phyloP scores from a whole-genome alignment of 2,113 vertebrate genomes.

The Panthera tigris region DNA sequence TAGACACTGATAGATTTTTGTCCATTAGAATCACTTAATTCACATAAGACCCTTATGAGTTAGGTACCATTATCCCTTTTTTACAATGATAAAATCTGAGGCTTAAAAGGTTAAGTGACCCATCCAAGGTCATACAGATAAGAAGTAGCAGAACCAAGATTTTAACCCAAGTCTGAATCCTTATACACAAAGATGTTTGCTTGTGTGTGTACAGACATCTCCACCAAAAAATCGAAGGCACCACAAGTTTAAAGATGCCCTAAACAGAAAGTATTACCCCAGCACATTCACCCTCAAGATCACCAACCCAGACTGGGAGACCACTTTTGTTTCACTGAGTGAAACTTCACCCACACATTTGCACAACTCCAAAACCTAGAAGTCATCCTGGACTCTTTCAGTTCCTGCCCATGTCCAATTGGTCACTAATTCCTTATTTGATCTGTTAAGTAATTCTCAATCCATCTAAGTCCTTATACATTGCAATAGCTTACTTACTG shows the following conservation, averaged over 20 bases:
- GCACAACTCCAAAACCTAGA: background rate
- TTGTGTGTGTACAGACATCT: background rate
- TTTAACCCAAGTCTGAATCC: background rate
- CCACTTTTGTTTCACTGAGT: background rate
- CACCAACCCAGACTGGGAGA: background rate
- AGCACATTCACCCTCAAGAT: background rate
- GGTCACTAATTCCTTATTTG: background rate
- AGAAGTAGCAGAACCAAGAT: background rate
- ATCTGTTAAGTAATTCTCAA: background rate
- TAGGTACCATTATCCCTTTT: background rate
- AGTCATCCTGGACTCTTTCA: background rate
- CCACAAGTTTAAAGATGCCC: background rate
- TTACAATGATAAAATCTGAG: background rate
- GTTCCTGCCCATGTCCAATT: background rate
- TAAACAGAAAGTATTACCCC: background rate
- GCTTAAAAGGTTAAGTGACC: background rate
- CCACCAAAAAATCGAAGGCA: background rate
- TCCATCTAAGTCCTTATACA: background rate
- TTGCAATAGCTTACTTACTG: background rate
- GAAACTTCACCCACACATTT: background rate
- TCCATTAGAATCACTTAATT: background rate
- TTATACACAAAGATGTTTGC: background rate
- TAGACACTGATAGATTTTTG: background rate
- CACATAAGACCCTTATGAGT: background rate
- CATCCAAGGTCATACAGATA: background rate